Conservation (phyloP, 2,797 vertebrate species). For the Scarus forsteni region DNA sequence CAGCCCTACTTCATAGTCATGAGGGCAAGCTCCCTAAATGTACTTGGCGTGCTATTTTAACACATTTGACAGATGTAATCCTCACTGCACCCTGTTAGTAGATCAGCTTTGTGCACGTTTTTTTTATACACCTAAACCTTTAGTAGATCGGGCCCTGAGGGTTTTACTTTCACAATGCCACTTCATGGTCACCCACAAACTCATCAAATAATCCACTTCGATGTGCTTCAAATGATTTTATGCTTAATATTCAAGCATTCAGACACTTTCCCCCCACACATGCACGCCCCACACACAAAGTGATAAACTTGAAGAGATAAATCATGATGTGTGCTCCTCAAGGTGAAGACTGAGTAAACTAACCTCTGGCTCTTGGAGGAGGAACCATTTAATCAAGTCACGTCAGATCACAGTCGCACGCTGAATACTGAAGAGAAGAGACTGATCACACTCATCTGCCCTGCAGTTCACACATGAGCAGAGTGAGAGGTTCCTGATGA, state of each 20-base stretch:
- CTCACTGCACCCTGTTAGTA: too few species aligned
- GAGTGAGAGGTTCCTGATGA: not conserved
- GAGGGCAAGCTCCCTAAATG: too few species aligned
- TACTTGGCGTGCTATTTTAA: too few species aligned
- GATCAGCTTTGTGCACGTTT: too few species aligned
- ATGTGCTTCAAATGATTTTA: not conserved
- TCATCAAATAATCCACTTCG: not conserved
- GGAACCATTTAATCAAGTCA: slow-evolving; percentile 53
- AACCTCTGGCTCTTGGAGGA: slow-evolving; percentile 41
- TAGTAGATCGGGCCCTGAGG: too few species aligned
- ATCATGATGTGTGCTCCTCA: slow-evolving; percentile 35
- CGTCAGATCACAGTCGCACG: slow-evolving; percentile 23
- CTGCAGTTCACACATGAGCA: slow-evolving; percentile 3
- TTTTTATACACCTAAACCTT: too few species aligned
- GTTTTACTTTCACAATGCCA: not conserved
- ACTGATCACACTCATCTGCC: not conserved
- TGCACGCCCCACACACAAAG: not conserved
- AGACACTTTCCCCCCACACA: not conserved
- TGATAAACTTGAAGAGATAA: slow-evolving; percentile 9
- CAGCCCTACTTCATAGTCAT: too few species aligned
- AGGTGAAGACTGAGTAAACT: slow-evolving; percentile 56
- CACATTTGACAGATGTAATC: too few species aligned
- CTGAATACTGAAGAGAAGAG: slow-evolving; percentile 16
- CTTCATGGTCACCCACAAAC: not conserved
- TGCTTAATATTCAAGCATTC: not conserved